These are phyloP conservation scores for Boleophthalmus pectinirostris DNA, from an alignment of 2,113 vertebrate genomes.

Conservation along the genomic window DNA sequence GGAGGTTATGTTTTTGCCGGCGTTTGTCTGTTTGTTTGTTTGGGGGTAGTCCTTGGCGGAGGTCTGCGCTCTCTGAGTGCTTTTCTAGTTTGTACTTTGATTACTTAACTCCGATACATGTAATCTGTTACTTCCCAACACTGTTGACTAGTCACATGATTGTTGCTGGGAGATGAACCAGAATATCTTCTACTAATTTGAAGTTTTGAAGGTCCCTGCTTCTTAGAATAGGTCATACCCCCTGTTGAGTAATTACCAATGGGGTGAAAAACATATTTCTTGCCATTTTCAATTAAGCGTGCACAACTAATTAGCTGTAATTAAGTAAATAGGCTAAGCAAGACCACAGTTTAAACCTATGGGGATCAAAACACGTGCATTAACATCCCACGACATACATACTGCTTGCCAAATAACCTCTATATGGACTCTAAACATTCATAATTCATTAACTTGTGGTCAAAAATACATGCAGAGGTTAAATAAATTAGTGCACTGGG, in stretches of 20 bases:
- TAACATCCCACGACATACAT: no score
- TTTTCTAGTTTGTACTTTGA: no score
- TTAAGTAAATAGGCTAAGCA: background rate
- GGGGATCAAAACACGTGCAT: background rate
- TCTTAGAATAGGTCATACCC: background rate
- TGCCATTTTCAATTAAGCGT: background rate
- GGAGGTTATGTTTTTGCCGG: no score
- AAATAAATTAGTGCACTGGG: background rate
- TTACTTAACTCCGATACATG: no score
- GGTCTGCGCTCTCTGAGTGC: no score
- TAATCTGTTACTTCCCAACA: no score
- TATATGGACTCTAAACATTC: background rate
- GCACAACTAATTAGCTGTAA: background rate
- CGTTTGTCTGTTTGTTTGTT: no score
- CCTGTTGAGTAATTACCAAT: background rate
- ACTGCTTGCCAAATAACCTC: background rate
- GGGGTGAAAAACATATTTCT: background rate
- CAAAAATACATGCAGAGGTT: background rate
- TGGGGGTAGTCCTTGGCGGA: no score
- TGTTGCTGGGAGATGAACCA: no score
- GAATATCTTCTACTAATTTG: no score
- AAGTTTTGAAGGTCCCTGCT: background rate
- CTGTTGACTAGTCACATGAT: no score
- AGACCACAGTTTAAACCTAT: background rate
- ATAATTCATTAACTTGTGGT: background rate